Evolutionary conservation across 2,888 invertebrate species (phyloP), one percentile per base, ranked within the genome.

Genomic region (Allophyes oxyacanthae): DNA sequence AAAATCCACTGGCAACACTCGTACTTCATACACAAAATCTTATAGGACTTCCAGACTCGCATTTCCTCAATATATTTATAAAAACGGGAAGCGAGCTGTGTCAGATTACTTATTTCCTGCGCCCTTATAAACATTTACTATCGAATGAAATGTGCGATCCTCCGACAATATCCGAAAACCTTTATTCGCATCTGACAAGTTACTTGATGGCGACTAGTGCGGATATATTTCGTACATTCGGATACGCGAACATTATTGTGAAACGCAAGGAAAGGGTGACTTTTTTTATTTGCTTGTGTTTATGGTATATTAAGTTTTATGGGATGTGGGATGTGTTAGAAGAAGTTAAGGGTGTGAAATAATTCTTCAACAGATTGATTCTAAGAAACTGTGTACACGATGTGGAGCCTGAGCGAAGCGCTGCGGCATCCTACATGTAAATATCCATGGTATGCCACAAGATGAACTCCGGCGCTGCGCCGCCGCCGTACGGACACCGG

Each of bases 191-290:
- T 20, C 34, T 25, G 13, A 36, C 13, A 28, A 46, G 28, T 37
- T 14, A 28, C 37, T 37, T 28, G 37, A 46, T 37, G 10, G 46
- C 14, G 8, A 28, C 36, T 36, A n/a, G 28, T 28, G 14, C 20
- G 20, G 20, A 20, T 20, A 20, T 20, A 3, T 20, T 20, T 20
- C 20, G 20, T 2, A 4, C 20, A 20, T 46, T 46, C 37, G n/a
- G 36, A 37, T 37, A 37, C 46, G 28, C 37, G 36, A 46, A 28
- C 15, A 46, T 45, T 45, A 28, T 37, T 14, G 7, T 33, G 20
- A 0, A 20, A 44, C 33, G n/a, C 33, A 33, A 20, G 1, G 9
- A 11, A 26, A 41, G 6, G 8, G 13, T 3, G 6, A 25, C 7
- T 5, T 13, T 26, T 37, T 46, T 37, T 20, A 20, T 20, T 20